Evolutionary conservation across 53 echinoderm and acorn worm species (phyloP), one percentile per base, ranked within the genome.

Genomic region (Astropecten irregularis): DNA sequence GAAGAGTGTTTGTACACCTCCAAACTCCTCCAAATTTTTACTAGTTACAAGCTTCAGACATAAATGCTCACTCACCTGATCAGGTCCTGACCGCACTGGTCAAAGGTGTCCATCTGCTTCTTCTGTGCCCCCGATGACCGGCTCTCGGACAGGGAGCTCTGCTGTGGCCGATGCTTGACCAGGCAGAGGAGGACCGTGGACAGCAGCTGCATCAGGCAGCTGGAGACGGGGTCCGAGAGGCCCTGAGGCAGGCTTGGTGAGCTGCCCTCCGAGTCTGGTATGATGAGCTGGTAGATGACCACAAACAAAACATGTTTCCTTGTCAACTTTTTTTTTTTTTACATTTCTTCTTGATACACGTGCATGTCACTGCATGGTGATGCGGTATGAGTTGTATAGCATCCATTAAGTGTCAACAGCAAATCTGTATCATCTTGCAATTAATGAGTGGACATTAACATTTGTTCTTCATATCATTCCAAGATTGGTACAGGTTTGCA

Each of bases 11-110:
- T n/a, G n/a, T n/a, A n/a, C n/a, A n/a, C n/a, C n/a, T n/a, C n/a
- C n/a, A n/a, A n/a, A n/a, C n/a, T n/a, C n/a, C n/a, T n/a, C n/a
- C n/a, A n/a, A n/a, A n/a, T n/a, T n/a, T n/a, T n/a, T n/a, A n/a
- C n/a, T n/a, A n/a, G n/a, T n/a, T n/a, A n/a, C n/a, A n/a, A n/a
- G n/a, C n/a, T n/a, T n/a, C n/a, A n/a, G n/a, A n/a, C n/a, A n/a
- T n/a, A n/a, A n/a, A n/a, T n/a, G n/a, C n/a, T n/a, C n/a, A 42
- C 42, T 11, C 42, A 94, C 97, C 97, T 95, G 38, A 99, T 92
- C 3, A 99, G 85, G 77, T 99, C 99, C 31, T 82, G 71, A 15
- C 95, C 95, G 88, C 99, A 99, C 46, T 99, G 99, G 52, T 99
- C 95, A 81, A 99, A 99, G 3, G 87, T 90, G 47, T 99, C 99